Evolutionary conservation across 2,888 invertebrate species (phyloP).

Genomic region (Nemoura dubitans): DNA sequence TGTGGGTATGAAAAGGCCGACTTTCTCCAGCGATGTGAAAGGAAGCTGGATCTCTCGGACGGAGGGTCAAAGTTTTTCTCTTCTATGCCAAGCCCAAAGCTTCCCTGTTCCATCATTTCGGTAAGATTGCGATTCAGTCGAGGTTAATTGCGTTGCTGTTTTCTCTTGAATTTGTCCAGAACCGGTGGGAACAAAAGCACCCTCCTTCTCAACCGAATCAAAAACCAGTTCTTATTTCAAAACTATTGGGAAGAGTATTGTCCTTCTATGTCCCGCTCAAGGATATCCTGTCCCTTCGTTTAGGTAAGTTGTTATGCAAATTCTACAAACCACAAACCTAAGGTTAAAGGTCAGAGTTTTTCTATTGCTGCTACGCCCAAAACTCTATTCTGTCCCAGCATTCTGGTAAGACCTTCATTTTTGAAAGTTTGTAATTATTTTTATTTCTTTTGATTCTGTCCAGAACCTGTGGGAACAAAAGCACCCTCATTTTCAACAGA

Average conservation of each 20-base stretch:
- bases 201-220: constrained; percentile 63
- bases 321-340: too few species aligned
- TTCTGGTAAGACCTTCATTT: constrained; percentile 17
- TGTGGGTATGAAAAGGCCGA: constrained; percentile 70
- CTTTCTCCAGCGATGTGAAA: constrained; percentile 67
- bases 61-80: constrained; percentile 64
- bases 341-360: background rate
- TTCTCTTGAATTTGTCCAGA: constrained; percentile 59
- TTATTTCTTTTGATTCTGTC: background rate
- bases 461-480: constrained; percentile 68
- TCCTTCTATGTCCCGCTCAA: constrained; percentile 76
- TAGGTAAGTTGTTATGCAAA: constrained; percentile 33
- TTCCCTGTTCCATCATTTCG: constrained; percentile 72
- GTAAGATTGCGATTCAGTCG: constrained; percentile 56
- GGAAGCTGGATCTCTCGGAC: constrained; percentile 64
- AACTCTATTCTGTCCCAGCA: background rate
- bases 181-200: constrained; percentile 65
- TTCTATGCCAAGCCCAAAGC: constrained; percentile 76
- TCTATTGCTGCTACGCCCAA: too few species aligned
- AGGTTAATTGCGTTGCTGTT: background rate
- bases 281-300: constrained; percentile 73
- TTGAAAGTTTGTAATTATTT: background rate
- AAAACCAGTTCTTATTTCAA: constrained; percentile 63
- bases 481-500: constrained; percentile 68
- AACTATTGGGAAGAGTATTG: constrained; percentile 61